Conservation (phyloP, 2,113 vertebrate species). For the Asarcornis scutulata region DNA sequence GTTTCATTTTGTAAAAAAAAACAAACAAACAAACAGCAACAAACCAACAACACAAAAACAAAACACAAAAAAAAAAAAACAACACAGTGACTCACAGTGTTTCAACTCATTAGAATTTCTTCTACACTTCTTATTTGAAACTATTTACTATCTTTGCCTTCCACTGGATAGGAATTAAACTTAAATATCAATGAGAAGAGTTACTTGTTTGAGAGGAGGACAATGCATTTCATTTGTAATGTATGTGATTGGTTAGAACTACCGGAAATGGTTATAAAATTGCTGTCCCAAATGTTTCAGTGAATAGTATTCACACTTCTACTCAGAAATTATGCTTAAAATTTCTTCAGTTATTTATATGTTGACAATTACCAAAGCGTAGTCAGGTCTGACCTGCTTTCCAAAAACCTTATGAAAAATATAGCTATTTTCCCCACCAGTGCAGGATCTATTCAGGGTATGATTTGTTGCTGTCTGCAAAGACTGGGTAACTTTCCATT, state of each 20-base stretch:
- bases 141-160: background rate
- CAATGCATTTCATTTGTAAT: background rate
- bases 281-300: background rate
- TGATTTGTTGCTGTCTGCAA: background rate
- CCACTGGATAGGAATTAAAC: background rate
- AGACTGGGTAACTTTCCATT: background rate
- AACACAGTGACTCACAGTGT: background rate
- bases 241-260: background rate
- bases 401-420: background rate
- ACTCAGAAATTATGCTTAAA: background rate
- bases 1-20: background rate
- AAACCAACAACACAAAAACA: too few relatives aligned
- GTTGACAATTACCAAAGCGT: accelerated
- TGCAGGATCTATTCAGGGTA: accelerated
- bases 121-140: background rate
- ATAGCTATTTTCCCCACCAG: background rate
- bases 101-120: background rate
- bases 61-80: background rate
- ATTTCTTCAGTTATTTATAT: background rate
- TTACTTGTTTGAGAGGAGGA: background rate
- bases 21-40: background rate
- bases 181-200: constrained; percentile 1
- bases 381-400: background rate
- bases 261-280: background rate
- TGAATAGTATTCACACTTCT: background rate